These are phyloP conservation scores for Parotia lawesii DNA, from an alignment of 2,113 vertebrate species.

Conservation along the genomic window DNA sequence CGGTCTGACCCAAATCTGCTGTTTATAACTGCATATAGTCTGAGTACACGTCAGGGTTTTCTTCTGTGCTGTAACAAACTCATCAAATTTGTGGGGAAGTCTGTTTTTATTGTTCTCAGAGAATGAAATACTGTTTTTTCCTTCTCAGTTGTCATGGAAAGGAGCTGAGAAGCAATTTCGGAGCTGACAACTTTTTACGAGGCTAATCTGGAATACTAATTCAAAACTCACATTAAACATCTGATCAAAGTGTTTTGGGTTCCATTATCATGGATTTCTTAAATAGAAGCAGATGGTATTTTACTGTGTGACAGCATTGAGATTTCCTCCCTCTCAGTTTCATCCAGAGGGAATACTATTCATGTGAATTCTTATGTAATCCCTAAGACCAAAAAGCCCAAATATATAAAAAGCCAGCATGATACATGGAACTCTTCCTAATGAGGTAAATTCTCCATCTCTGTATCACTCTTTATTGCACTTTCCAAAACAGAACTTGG, in stretches of 20 bases:
- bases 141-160: not conserved
- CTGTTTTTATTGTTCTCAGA: not conserved
- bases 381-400: not conserved
- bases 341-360: not conserved
- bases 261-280: constrained; percentile 34
- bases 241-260: constrained; percentile 43
- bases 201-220: constrained; percentile 24
- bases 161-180: not conserved
- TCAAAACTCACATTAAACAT: constrained; percentile 38
- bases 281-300: constrained; percentile 49
- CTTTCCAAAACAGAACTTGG: not conserved
- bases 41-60: not conserved
- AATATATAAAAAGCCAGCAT: not conserved
- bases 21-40: not conserved
- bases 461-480: not conserved
- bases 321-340: constrained; percentile 10
- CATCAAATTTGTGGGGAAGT: not conserved
- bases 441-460: not conserved
- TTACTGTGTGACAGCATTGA: not conserved
- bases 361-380: not conserved
- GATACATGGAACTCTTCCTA: not conserved
- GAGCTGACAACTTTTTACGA: not conserved
- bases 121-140: constrained; percentile 21
- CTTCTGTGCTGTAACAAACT: constrained; percentile 15
- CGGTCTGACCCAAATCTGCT: not conserved